Evolutionary conservation across 2,888 invertebrate genomes (phyloP), one percentile per base, ranked within the genome.

Genomic region (Netelia inedita): DNA sequence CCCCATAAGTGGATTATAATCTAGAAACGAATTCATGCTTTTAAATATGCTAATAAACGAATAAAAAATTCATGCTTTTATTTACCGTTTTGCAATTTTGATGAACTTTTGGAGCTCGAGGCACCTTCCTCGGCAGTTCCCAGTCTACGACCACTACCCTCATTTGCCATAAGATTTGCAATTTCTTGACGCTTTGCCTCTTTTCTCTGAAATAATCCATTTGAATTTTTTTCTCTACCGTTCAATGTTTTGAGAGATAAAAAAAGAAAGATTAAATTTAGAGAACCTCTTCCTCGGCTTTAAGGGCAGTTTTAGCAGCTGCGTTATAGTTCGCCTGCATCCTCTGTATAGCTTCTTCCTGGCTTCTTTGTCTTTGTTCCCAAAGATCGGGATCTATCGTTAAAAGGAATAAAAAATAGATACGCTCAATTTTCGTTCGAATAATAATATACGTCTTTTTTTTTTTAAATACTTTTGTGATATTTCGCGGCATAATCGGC

Each of bases 401-500:
- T 8, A 11, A 66, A 87, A 73, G 19, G 68, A 16, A 61, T 68
- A 63, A 78, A 71, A 68, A 53, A 75, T 55, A 35, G 11, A 50
- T 28, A 74, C 8, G 46, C 80, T 23, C 59, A 59, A 35, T 59
- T 35, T 35, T 35, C 1, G 28, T 66, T 43, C 28, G 74, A 14
- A 69, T 43, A 69, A 43, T 43, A 3, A 10, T 16, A 16, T 0
- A 19, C 8, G 3, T 43, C 1, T 14, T 2, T 11, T 65, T 65
- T 43, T 11, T 65, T 65, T 65, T 82, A 88, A 88, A 89, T 91
- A 94, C 94, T 92, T 92, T 94, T 94, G 82, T 94, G 94, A 89
- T 94, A 94, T 87, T 94, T 94, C 28, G 93, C 94, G 23, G 91
- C 91, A 89, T 94, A 94, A 83, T 94, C 93, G 28, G 88, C 86